phyloP scores from a whole-genome alignment of 2,888 invertebrate species.

The Argynnis bischoffii region DNA sequence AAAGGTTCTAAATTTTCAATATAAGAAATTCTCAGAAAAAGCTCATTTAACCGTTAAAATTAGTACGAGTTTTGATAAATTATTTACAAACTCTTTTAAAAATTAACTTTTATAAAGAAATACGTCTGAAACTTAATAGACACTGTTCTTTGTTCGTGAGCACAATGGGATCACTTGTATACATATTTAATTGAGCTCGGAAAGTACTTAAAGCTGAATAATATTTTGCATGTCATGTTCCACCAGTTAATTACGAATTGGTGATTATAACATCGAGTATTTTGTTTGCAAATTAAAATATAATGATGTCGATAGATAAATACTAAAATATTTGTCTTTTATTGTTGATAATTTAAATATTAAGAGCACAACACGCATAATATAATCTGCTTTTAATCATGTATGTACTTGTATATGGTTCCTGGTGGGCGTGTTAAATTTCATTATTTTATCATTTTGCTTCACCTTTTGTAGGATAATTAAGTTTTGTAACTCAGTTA shows the following conservation, averaged over 20 bases:
- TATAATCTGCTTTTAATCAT: neutral
- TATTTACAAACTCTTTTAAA: neutral
- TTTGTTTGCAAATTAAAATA: slow-evolving; percentile 5
- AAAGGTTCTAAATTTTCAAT: too few species aligned
- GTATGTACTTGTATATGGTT: too few species aligned
- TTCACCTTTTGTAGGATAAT: too few species aligned
- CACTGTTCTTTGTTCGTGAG: slow-evolving; percentile 26
- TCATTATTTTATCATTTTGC: too few species aligned
- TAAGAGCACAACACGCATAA: neutral
- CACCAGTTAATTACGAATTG: slow-evolving; percentile 21
- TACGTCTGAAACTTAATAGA: slow-evolving; percentile 7
- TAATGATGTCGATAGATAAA: neutral
- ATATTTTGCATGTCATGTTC: slow-evolving; percentile 8
- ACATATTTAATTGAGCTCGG: slow-evolving; percentile 2
- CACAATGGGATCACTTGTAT: slow-evolving; percentile 23
- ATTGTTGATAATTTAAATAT: neutral
- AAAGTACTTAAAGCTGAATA: slow-evolving; percentile 21
- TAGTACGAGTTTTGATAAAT: neutral
- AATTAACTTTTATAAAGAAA: neutral
- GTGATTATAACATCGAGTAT: slow-evolving; percentile 19
- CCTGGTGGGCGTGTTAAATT: too few species aligned
- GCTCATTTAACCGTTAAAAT: too few species aligned
- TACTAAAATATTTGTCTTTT: slow-evolving; percentile 3
- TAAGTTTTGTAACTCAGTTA: too few species aligned
- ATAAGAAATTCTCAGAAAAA: too few species aligned